Base-by-base conservation (phyloP, 1,140 invertebrate genomes). In the Orius laevigatus region DNA sequence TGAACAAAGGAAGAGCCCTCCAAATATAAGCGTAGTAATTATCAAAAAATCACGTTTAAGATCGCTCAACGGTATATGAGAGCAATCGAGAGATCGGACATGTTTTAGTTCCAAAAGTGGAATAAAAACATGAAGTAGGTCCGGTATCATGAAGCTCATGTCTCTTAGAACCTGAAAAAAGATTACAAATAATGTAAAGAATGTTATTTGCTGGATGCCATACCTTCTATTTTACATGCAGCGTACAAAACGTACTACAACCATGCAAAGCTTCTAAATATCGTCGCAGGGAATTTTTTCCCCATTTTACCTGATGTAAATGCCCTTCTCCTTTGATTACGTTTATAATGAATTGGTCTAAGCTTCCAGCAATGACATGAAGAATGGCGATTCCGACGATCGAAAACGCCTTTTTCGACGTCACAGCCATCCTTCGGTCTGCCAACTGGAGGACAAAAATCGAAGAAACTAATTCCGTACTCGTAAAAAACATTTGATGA, bases 311-410 rank as follows among this genome's bases (percentile, higher is more conserved):
- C 68, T 79, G 76, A 64, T 81, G 78, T 16, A 73, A 66, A 53
- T 74, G 70, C 1, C 82, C 81, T 62, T 78, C 70, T 25, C 76
- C 74, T 49, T 70, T 65, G 8, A 86, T 59, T 31, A 86, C 79
- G 62, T 84, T 84, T 32, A 63, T 62, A 20, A 84, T 68, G 64
- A 85, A 85, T 59, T 86, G 81, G 66, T 86, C 82, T 56, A 73
- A 74, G 16, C 78, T 72, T 44, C 75, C 72, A n/a, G 78, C 75
- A 10, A 81, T 58, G 45, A 85, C 75, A 60, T 87, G 84, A 47
- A 81, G 63, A 19, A 77, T 51, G 16, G 77, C 79, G 51, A 86
- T 79, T 18, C 69, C 69, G 14, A 75, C 61, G 46, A 84, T 76
- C 18, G 69, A 62, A 18, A 81, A 65, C 1, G 76, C 68, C 55